A percentile compares a stretch with the other conserved stretches of the same genome.
Conservation (phyloP, 2,113 vertebrate genomes). For the Glaucomys volans region DNA sequence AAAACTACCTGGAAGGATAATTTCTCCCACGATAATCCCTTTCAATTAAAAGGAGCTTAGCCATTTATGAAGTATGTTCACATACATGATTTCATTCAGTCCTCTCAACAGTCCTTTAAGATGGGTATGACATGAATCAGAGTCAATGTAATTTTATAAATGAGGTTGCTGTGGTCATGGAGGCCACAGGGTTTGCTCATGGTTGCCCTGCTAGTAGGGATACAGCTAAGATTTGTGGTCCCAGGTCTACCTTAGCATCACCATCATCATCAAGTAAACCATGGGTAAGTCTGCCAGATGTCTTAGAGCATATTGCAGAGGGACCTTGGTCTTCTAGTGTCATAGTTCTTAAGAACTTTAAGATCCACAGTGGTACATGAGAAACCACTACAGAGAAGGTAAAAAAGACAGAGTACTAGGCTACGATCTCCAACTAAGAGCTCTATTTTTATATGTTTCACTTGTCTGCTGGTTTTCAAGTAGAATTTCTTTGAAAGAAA, state of each 20-base stretch:
- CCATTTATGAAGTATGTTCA: conserved; percentile 20
- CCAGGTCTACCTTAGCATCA: neutral
- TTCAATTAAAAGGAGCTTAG: conserved; percentile 17
- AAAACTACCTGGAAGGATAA: conserved; percentile 40
- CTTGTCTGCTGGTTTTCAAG: neutral
- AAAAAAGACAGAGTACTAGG: neutral
- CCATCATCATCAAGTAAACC: neutral
- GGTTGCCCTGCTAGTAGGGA: neutral
- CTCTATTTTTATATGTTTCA: neutral
- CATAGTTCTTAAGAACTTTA: neutral
- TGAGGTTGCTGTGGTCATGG: neutral
- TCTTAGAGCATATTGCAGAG: neutral
- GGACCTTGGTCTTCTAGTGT: neutral
- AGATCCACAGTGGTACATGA: no score
- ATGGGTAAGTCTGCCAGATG: neutral
- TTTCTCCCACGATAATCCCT: conserved; percentile 54
- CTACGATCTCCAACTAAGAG: neutral
- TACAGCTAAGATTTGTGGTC: neutral
- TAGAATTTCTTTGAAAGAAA: conserved; percentile 9
- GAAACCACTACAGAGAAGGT: neutral
- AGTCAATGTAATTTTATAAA: neutral
- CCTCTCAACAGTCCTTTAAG: neutral
- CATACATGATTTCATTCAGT: conserved; percentile 42
- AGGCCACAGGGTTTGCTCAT: neutral
- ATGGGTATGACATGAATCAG: neutral